Conservation (phyloP, 2,113 vertebrate species). For the Maccullochella peelii region DNA sequence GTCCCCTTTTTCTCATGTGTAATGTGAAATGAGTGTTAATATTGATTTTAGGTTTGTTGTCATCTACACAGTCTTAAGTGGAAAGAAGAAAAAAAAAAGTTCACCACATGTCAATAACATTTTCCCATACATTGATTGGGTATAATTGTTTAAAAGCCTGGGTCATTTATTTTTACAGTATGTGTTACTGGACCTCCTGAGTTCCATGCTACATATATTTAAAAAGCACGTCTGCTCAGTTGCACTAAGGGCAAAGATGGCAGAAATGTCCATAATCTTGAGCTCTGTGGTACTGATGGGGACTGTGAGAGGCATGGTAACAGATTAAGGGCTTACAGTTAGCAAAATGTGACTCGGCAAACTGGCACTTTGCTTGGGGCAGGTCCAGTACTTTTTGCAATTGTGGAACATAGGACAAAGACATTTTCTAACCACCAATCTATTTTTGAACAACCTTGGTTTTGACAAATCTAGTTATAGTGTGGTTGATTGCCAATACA, state of each 20-base stretch:
- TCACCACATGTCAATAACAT: not conserved
- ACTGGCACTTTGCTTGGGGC: slow-evolving; percentile 23
- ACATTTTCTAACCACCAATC: not conserved
- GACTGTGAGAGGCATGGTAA: slow-evolving; percentile 26
- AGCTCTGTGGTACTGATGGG: slow-evolving; percentile 9
- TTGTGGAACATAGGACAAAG: too few relatives aligned
- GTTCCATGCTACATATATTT: slow-evolving; percentile 16
- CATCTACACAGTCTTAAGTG: slow-evolving; percentile 20
- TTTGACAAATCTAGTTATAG: not conserved
- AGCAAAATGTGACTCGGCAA: slow-evolving; percentile 44
- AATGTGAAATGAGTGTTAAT: slow-evolving; percentile 17
- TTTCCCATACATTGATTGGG: slow-evolving; percentile 7
- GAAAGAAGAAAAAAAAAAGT: not conserved
- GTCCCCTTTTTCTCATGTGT: slow-evolving; percentile 23
- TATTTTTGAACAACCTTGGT: not conserved
- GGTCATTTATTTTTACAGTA: slow-evolving; percentile 17
- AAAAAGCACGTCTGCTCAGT: slow-evolving; percentile 23
- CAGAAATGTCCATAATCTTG: slow-evolving; percentile 1
- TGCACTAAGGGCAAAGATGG: slow-evolving; percentile 9
- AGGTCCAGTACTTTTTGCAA: slow-evolving; percentile 9
- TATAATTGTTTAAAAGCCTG: slow-evolving; percentile 22
- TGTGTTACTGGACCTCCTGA: slow-evolving; percentile 13
- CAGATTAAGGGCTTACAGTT: slow-evolving; percentile 53
- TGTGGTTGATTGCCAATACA: not conserved
- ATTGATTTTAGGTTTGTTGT: slow-evolving; percentile 31